Conservation (phyloP, 2,888 invertebrate genomes). For the Autographa pulchrina region DNA sequence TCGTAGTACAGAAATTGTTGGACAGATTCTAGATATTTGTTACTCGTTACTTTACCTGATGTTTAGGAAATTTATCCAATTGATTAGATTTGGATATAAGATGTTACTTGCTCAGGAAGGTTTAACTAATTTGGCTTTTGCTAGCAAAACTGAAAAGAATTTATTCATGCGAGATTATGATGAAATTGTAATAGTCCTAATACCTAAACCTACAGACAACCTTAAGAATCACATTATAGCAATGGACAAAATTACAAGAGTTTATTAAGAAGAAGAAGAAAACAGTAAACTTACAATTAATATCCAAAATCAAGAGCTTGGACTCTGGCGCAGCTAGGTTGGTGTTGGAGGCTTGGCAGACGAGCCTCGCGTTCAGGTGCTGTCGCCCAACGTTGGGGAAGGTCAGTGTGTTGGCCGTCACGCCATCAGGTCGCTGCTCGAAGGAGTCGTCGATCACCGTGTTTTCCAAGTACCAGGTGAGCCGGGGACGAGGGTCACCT, state of each 20-base stretch:
- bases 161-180: too few relatives aligned
- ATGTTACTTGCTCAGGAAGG: too few relatives aligned
- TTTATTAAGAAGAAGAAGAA: background rate
- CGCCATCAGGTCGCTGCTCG: conserved; percentile 91
- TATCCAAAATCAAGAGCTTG: conserved; percentile 93
- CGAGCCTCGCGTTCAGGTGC: conserved; percentile 94
- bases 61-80: too few relatives aligned
- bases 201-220: too few relatives aligned
- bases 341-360: conserved; percentile 97
- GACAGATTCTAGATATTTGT: background rate
- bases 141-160: too few relatives aligned
- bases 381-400: conserved; percentile 95
- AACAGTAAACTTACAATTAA: conserved; percentile 93
- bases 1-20: background rate
- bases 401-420: conserved; percentile 93
- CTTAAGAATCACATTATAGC: too few relatives aligned
- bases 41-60: too few relatives aligned
- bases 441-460: conserved; percentile 95
- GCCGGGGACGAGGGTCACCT: conserved; percentile 94
- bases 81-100: too few relatives aligned
- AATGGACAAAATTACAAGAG: too few relatives aligned
- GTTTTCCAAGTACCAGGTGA: conserved; percentile 96
- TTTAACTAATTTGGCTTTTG: too few relatives aligned
- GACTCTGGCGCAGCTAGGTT: conserved; percentile 94
- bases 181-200: too few relatives aligned